phyloP scores from a whole-genome alignment of 2,113 vertebrate species.

The Taurulus bubalis region DNA sequence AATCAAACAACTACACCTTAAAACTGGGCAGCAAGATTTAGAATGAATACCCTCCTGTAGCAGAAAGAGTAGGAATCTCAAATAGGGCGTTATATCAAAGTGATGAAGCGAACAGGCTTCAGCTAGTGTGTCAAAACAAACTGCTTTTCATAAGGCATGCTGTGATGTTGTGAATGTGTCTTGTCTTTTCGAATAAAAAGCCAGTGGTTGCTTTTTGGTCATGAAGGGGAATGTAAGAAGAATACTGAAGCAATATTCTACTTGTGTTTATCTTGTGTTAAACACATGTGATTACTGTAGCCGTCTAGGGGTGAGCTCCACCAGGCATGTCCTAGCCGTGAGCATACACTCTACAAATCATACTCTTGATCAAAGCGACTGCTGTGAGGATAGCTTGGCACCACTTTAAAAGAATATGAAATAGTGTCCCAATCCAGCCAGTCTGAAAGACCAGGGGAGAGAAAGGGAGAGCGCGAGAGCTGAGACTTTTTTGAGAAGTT shows the following conservation, averaged over 20 bases:
- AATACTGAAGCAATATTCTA: slow-evolving; percentile 30
- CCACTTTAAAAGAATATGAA: slow-evolving; percentile 75
- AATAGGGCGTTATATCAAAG: slow-evolving; percentile 3
- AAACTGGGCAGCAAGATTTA: neutral
- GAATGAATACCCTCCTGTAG: neutral
- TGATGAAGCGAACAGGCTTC: slow-evolving; percentile 2
- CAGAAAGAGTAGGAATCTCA: slow-evolving; percentile 9
- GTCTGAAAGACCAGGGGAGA: slow-evolving; percentile 54
- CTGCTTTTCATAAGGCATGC: neutral
- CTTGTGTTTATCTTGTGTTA: slow-evolving; percentile 43
- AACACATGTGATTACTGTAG: slow-evolving; percentile 40
- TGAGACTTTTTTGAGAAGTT: slow-evolving; percentile 55
- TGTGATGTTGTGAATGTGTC: neutral
- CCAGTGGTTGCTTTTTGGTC: neutral
- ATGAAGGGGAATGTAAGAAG: slow-evolving; percentile 5
- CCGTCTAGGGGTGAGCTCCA: slow-evolving; percentile 9
- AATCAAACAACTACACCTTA: neutral
- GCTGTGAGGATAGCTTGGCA: slow-evolving; percentile 68
- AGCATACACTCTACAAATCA: slow-evolving; percentile 60
- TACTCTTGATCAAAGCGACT: slow-evolving; percentile 64
- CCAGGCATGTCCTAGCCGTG: slow-evolving; percentile 41
- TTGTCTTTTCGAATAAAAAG: neutral
- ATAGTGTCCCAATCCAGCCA: slow-evolving; percentile 69
- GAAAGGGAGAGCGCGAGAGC: slow-evolving; percentile 42
- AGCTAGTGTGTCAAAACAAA: slow-evolving; percentile 24